Conservation (phyloP, 2,113 vertebrate species). For the Pachyramphus minor region DNA sequence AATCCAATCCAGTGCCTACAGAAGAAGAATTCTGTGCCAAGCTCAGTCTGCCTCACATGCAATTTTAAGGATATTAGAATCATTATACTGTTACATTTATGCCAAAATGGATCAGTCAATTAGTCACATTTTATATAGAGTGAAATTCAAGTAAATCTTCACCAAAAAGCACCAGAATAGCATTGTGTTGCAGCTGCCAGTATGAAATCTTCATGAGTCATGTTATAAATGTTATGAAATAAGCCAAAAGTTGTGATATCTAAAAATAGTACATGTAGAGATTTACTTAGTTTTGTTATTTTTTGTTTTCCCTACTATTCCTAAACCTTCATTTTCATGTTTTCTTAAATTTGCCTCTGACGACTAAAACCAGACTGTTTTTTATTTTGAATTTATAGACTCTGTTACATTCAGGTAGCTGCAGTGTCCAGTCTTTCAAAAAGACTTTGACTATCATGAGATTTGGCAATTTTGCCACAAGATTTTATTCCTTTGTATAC, state of each 20-base stretch:
- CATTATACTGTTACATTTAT: background rate
- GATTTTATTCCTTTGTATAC: background rate
- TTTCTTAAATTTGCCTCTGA: background rate
- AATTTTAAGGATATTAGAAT: background rate
- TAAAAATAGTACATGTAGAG: background rate
- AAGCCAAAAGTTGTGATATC: background rate
- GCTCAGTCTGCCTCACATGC: background rate
- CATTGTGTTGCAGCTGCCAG: background rate
- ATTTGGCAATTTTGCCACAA: conserved; percentile 3
- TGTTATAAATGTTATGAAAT: background rate
- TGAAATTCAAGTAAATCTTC: conserved; percentile 1
- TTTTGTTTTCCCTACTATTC: background rate
- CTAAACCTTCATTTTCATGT: background rate
- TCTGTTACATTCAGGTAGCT: background rate
- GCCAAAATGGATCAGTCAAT: background rate
- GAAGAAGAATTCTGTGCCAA: background rate
- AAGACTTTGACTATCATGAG: background rate
- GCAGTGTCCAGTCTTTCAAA: background rate
- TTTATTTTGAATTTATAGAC: conserved; percentile 28
- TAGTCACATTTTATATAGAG: background rate
- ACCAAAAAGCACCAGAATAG: background rate
- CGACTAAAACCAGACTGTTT: background rate
- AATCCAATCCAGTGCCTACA: background rate
- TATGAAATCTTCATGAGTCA: background rate
- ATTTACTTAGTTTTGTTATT: background rate